Conservation (phyloP, 2,888 invertebrate species). For the Dicyrtoma fusca region DNA sequence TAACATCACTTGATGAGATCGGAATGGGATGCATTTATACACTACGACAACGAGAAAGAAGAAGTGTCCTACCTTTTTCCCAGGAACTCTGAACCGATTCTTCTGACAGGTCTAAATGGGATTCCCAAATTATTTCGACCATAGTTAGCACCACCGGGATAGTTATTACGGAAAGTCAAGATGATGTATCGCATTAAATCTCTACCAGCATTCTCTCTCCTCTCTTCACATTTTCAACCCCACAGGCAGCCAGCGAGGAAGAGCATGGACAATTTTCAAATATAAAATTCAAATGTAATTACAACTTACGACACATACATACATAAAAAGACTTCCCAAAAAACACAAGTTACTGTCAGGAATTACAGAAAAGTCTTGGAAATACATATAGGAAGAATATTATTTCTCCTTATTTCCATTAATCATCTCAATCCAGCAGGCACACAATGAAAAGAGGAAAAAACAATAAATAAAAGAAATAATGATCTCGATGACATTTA, state of each 20-base stretch:
- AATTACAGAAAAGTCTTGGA: too few relatives aligned
- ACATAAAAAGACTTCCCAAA: not conserved
- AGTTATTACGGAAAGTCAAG: constrained; percentile 25
- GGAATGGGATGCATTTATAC: too few relatives aligned
- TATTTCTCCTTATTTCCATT: too few relatives aligned
- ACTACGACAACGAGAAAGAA: too few relatives aligned
- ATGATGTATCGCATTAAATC: constrained; percentile 32
- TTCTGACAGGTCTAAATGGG: constrained; percentile 50
- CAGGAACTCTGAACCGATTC: constrained; percentile 55
- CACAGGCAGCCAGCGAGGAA: too few relatives aligned
- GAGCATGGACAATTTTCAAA: too few relatives aligned
- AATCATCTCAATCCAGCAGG: not conserved
- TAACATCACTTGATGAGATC: too few relatives aligned
- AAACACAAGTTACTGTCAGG: too few relatives aligned
- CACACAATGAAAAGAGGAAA: not conserved
- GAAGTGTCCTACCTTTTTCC: constrained; percentile 54
- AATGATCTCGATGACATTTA: too few relatives aligned
- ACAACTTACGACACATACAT: not conserved
- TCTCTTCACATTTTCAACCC: constrained; percentile 11
- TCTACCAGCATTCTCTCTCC: constrained; percentile 29
- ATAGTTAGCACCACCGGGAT: constrained; percentile 5
- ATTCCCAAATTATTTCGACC: constrained; percentile 30
- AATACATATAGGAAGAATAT: too few relatives aligned
- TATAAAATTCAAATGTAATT: not conserved
- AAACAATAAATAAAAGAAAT: too few relatives aligned